Conservation (phyloP, 2,888 invertebrate genomes). For the Chrysomela aeneicollis region DNA sequence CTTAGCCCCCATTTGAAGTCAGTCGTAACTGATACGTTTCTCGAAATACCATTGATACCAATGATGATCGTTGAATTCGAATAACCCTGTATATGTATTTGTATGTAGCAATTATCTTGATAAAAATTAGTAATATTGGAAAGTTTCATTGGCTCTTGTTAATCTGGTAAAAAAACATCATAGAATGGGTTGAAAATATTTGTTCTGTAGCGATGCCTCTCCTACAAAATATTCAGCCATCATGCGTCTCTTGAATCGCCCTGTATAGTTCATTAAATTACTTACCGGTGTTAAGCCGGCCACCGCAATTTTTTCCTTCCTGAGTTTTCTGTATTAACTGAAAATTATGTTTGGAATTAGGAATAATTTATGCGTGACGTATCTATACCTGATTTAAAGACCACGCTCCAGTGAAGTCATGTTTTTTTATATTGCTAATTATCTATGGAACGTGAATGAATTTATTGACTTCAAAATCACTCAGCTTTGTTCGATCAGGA, state of each 20-base stretch:
- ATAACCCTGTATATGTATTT: too few relatives aligned
- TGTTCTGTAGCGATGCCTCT: too few relatives aligned
- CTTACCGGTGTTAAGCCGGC: constrained; percentile 22
- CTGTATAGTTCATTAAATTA: constrained; percentile 27
- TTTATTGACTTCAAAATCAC: constrained; percentile 2
- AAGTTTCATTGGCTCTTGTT: too few relatives aligned
- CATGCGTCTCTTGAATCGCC: background rate
- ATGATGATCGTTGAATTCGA: too few relatives aligned
- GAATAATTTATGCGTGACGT: constrained; percentile 30
- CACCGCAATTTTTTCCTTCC: constrained; percentile 30
- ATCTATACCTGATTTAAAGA: constrained; percentile 28
- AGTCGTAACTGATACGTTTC: too few relatives aligned
- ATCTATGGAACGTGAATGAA: constrained; percentile 16
- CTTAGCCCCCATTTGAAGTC: too few relatives aligned
- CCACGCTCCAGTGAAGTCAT: constrained; percentile 30
- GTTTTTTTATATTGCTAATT: constrained; percentile 16
- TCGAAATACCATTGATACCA: too few relatives aligned
- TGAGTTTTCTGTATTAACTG: constrained; percentile 26
- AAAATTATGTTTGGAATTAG: constrained; percentile 30
- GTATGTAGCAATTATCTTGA: too few relatives aligned
- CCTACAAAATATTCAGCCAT: too few relatives aligned
- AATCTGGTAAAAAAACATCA: too few relatives aligned
- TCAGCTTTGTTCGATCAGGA: background rate
- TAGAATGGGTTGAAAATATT: too few relatives aligned
- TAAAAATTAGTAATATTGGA: too few relatives aligned